phyloP scores from a whole-genome alignment of 2,888 invertebrate genomes.

The Idaea aversata region DNA sequence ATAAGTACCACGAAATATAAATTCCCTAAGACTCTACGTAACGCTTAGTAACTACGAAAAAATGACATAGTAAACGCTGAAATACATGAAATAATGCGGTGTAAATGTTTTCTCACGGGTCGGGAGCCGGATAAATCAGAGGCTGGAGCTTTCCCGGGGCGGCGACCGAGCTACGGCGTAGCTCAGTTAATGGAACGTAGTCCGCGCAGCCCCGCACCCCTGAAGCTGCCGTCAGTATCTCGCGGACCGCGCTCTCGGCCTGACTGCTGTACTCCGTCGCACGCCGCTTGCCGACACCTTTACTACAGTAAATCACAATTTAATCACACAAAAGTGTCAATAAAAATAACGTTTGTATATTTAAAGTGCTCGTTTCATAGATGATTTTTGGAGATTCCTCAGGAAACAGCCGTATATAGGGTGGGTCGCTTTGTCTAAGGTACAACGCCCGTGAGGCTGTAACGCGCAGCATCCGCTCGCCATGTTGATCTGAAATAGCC shows the following conservation, averaged over 20 bases:
- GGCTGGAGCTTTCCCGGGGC: slow-evolving; percentile 56
- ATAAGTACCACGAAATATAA: background rate
- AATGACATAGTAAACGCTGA: slow-evolving; percentile 3
- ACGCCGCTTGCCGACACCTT: slow-evolving; percentile 32
- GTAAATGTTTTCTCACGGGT: slow-evolving; percentile 32
- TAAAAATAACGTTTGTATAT: slow-evolving; percentile 23
- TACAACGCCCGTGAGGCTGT: slow-evolving; percentile 73
- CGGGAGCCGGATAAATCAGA: slow-evolving; percentile 50
- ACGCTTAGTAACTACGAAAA: background rate
- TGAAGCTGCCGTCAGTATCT: slow-evolving; percentile 75
- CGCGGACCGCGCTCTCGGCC: slow-evolving; percentile 61
- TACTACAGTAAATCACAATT: slow-evolving; percentile 41
- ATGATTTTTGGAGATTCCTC: slow-evolving; percentile 48
- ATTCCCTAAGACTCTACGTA: background rate
- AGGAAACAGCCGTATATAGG: slow-evolving; percentile 50
- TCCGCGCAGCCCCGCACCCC: slow-evolving; percentile 72
- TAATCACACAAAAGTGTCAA: slow-evolving; percentile 40
- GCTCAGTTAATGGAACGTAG: slow-evolving; percentile 62
- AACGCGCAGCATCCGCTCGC: slow-evolving; percentile 74
- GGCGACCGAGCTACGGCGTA: slow-evolving; percentile 62
- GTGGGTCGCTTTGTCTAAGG: slow-evolving; percentile 70
- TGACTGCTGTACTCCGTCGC: slow-evolving; percentile 6
- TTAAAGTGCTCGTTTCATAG: slow-evolving; percentile 60
- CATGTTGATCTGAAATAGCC: slow-evolving; percentile 48
- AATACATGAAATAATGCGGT: slow-evolving; percentile 26